Conservation (phyloP, 2,888 invertebrate species). For the Biston betularia region DNA sequence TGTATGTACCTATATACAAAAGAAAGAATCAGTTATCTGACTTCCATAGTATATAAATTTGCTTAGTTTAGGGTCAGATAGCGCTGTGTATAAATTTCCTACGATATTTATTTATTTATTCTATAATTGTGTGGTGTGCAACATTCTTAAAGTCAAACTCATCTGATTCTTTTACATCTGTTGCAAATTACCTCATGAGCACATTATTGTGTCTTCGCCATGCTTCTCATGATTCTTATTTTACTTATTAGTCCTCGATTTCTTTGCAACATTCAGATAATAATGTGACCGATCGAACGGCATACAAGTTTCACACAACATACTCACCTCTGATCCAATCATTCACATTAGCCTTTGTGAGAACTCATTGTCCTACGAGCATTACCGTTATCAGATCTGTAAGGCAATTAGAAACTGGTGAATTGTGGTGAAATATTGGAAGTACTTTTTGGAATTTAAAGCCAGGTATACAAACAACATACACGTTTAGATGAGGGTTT, state of each 20-base stretch:
- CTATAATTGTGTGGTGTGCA: too few species aligned
- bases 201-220: neutral
- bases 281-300: slow-evolving; percentile 20
- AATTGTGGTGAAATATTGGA: slow-evolving; percentile 14
- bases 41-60: too few species aligned
- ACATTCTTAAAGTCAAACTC: neutral
- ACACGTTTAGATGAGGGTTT: too few species aligned
- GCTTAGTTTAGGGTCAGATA: too few species aligned
- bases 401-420: slow-evolving; percentile 17
- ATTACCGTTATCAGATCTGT: slow-evolving; percentile 34
- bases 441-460: neutral
- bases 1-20: too few species aligned
- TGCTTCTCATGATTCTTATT: slow-evolving; percentile 15
- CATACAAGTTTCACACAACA: slow-evolving; percentile 19
- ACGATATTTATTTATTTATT: too few species aligned
- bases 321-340: slow-evolving; percentile 33
- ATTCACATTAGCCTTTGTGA: slow-evolving; percentile 34
- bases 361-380: slow-evolving; percentile 41
- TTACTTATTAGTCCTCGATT: slow-evolving; percentile 6
- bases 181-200: neutral
- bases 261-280: slow-evolving; percentile 17
- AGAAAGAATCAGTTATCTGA: too few species aligned
- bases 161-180: neutral
- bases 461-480: too few species aligned
- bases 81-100: too few species aligned